Conservation (phyloP, 2,888 invertebrate species). For the Conus canariensis region DNA sequence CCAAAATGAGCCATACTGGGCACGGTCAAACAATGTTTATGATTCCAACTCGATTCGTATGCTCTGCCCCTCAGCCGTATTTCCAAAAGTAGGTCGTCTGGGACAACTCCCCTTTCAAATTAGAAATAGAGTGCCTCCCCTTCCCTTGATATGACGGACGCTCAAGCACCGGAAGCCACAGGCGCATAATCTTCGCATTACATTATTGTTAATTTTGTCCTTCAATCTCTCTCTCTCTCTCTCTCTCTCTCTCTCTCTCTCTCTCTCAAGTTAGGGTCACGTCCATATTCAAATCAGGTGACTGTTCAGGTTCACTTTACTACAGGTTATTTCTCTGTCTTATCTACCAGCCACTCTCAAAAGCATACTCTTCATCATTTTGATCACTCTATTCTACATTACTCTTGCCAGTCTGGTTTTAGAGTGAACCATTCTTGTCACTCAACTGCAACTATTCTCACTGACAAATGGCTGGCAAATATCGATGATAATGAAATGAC, state of each 20-base stretch:
- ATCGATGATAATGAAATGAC: no score
- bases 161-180: neutral
- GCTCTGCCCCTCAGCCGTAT: constrained; percentile 29
- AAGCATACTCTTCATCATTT: no score
- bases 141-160: neutral
- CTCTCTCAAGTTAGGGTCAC: neutral
- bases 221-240: neutral
- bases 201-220: neutral
- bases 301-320: no score
- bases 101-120: constrained; percentile 24
- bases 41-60: neutral
- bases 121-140: constrained; percentile 27
- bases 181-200: neutral
- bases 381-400: no score
- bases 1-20: constrained; percentile 73
- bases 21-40: constrained; percentile 13
- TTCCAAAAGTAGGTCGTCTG: constrained; percentile 17
- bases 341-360: no score
- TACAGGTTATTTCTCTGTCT: no score
- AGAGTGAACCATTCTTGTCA: no score
- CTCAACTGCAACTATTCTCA: no score
- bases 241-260: neutral
- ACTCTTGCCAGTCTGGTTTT: no score
- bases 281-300: no score
- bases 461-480: no score